These are phyloP conservation scores for Aleiodes testaceus DNA, from an alignment of 2,888 invertebrate species.

Conservation along the genomic window DNA sequence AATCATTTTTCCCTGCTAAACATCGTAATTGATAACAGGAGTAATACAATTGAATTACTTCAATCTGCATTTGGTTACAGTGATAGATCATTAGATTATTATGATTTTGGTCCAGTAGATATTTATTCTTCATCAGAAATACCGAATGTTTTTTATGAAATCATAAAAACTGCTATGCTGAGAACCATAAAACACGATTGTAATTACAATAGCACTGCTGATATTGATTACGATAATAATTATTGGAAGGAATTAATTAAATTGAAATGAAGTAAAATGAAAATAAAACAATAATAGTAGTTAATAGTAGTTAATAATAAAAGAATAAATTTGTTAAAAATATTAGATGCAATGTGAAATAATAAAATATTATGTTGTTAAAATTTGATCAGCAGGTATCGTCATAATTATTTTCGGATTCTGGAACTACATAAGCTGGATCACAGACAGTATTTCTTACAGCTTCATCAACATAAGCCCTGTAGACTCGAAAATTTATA, in stretches of 20 bases:
- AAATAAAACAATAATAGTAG: background rate
- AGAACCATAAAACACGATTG: slow-evolving; percentile 20
- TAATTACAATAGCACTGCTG: slow-evolving; percentile 34
- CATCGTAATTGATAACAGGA: slow-evolving; percentile 44
- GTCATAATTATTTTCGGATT: slow-evolving; percentile 60
- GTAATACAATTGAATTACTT: slow-evolving; percentile 47
- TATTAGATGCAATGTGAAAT: background rate
- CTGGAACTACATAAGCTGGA: slow-evolving; percentile 73
- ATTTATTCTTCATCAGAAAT: slow-evolving; percentile 49
- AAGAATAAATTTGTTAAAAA: background rate
- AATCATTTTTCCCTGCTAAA: background rate
- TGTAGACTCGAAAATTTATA: slow-evolving; percentile 84
- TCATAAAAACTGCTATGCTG: slow-evolving; percentile 48
- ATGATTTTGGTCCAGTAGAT: slow-evolving; percentile 48
- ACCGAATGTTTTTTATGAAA: slow-evolving; percentile 49
- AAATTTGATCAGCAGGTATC: slow-evolving; percentile 60
- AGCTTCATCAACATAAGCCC: slow-evolving; percentile 78
- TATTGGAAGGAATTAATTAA: slow-evolving; percentile 35
- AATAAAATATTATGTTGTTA: background rate
- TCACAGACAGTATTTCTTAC: slow-evolving; percentile 82
- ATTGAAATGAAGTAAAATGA: background rate
- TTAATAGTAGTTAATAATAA: no score
- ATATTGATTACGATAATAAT: slow-evolving; percentile 48
- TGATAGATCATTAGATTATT: slow-evolving; percentile 48
- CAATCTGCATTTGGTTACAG: slow-evolving; percentile 47